Conservation (phyloP, 2,888 invertebrate genomes). For the Steinernema carpocapsae region DNA sequence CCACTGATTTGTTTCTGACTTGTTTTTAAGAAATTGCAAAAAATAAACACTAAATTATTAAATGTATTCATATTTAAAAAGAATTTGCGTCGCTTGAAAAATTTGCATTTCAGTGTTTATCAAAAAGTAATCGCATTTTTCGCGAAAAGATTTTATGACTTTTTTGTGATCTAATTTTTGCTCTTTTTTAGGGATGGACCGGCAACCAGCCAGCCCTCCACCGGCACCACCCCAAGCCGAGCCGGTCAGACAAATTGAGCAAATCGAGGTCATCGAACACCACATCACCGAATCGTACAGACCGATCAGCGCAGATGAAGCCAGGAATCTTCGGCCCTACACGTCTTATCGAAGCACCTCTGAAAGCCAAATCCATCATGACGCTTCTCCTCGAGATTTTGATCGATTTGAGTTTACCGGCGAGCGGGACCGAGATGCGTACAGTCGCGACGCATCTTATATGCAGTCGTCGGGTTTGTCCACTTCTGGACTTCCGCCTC, state of each 20-base stretch:
- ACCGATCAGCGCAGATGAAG: conserved; percentile 42
- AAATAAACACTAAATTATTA: too few species aligned
- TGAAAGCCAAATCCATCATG: conserved; percentile 32
- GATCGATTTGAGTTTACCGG: conserved; percentile 54
- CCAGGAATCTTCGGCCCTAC: conserved; percentile 31
- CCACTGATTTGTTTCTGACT: too few species aligned
- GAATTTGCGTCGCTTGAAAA: too few species aligned
- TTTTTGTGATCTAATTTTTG: too few species aligned
- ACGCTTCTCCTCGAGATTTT: conserved; percentile 26
- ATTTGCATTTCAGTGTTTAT: too few species aligned
- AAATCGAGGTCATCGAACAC: conserved; percentile 66
- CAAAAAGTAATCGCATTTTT: too few species aligned
- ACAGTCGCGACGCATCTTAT: conserved; percentile 63
- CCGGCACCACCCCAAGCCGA: background rate
- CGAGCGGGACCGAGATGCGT: conserved; percentile 64
- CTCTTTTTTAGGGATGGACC: conserved; percentile 19
- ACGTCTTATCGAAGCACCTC: conserved; percentile 22
- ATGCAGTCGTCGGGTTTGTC: conserved; percentile 49
- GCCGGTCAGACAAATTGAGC: conserved; percentile 54
- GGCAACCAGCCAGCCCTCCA: conserved; percentile 9
- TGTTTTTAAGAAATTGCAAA: too few species aligned
- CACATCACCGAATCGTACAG: conserved; percentile 57
- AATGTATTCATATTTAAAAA: too few species aligned
- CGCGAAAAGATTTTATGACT: too few species aligned
- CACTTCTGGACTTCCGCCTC: conserved; percentile 39